A percentile compares a stretch with the other conserved stretches of the same genome.
phyloP scores from a whole-genome alignment of 2,113 vertebrate species.

The Sceloporus tristichus region DNA sequence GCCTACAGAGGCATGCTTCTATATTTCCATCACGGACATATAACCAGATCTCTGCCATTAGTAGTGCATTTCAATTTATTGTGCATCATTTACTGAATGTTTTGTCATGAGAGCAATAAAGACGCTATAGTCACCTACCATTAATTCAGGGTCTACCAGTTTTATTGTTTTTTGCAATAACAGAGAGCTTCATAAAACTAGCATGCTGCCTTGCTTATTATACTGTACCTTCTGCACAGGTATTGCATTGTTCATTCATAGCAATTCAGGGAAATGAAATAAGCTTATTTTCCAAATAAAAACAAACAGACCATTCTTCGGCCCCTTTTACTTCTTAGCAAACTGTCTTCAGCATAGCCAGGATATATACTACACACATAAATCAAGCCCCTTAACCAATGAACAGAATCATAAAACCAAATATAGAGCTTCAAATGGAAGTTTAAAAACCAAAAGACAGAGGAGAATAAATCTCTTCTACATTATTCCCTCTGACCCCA shows the following conservation, averaged over 20 bases:
- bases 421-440: conserved; percentile 55
- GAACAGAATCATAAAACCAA: conserved; percentile 56
- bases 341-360: conserved; percentile 43
- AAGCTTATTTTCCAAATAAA: conserved; percentile 59
- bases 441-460: conserved; percentile 65
- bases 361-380: conserved; percentile 24
- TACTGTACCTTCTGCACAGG: conserved; percentile 31
- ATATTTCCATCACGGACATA: background rate
- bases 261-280: conserved; percentile 66
- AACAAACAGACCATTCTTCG: conserved; percentile 48
- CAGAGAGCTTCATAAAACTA: conserved; percentile 54
- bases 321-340: conserved; percentile 35
- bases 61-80: conserved; percentile 43
- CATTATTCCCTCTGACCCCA: conserved; percentile 50
- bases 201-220: conserved; percentile 51
- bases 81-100: conserved; percentile 56
- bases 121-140: conserved; percentile 25
- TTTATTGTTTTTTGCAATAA: conserved; percentile 68
- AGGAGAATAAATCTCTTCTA: conserved; percentile 52
- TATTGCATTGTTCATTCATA: conserved; percentile 56
- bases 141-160: conserved; percentile 54
- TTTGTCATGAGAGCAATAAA: conserved; percentile 61
- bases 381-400: conserved; percentile 58
- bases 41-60: background rate
- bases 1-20: background rate